Conservation (phyloP, 64 coral and sea anemone genomes). For the Porites australiensis region DNA sequence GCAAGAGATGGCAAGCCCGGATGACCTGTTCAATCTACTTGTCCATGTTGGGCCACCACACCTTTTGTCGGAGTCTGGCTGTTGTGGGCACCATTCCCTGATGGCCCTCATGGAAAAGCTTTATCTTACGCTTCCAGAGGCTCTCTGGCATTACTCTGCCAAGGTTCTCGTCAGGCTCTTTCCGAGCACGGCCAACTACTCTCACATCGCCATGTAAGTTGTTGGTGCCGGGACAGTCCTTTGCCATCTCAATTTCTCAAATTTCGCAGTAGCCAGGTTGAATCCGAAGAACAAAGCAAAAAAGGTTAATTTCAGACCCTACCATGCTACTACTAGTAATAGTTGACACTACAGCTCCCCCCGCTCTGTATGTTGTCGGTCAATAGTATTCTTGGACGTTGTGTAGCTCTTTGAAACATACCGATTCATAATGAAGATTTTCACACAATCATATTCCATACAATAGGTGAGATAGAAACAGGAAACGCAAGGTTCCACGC, state of each 20-base stretch:
- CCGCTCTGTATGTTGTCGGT: too few species aligned
- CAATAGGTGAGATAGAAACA: too few species aligned
- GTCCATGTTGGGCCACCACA: conserved; percentile 52
- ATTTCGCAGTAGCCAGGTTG: conserved; percentile 50
- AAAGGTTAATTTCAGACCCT: too few species aligned
- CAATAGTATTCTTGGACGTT: too few species aligned
- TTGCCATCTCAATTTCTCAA: conserved; percentile 55
- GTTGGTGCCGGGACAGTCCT: conserved; percentile 9
- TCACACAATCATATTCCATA: too few species aligned
- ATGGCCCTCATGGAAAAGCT: conserved; percentile 45
- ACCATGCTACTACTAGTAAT: too few species aligned
- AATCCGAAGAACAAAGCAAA: conserved; percentile 32
- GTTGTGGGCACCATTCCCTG: conserved; percentile 54
- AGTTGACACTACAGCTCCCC: too few species aligned
- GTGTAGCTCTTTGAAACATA: too few species aligned
- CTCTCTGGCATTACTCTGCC: conserved; percentile 4
- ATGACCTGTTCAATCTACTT: conserved; percentile 36
- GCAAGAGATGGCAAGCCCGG: conserved; percentile 18
- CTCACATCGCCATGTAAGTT: conserved; percentile 34
- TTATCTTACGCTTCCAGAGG: conserved; percentile 33
- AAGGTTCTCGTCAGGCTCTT: conserved; percentile 46
- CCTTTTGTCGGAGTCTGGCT: conserved; percentile 4
- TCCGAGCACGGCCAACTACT: conserved; percentile 26
- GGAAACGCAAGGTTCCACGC: too few species aligned
- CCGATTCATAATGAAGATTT: too few species aligned